Evolutionary conservation across 2,797 vertebrate species (phyloP).

Genomic region (Garrulus glandarius): DNA sequence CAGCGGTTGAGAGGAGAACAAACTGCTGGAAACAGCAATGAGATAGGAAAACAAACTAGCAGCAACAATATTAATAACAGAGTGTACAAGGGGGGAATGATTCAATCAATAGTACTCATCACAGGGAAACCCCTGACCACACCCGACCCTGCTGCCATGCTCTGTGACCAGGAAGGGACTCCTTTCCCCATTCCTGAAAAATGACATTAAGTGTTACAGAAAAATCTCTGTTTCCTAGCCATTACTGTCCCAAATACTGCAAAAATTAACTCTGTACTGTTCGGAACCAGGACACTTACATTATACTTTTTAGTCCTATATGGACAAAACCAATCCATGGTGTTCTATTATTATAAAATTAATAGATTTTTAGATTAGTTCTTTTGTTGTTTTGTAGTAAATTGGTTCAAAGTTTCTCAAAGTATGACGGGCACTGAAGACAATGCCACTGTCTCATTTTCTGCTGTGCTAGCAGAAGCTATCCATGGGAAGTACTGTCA

Average conservation of each 20-base stretch:
- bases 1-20: not conserved
- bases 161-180: not conserved
- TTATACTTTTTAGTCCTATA: not conserved
- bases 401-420: not conserved
- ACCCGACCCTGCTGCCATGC: fast-evolving
- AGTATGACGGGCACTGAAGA: not conserved
- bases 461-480: not conserved
- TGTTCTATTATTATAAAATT: not conserved
- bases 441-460: not conserved
- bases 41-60: not conserved
- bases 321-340: fast-evolving
- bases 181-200: not conserved
- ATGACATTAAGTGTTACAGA: not conserved
- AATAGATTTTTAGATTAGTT: not conserved
- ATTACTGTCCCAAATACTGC: not conserved
- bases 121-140: not conserved
- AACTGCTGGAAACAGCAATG: not conserved
- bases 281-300: not conserved
- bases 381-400: not conserved
- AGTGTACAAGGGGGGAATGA: too few species aligned
- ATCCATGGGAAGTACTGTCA: not conserved
- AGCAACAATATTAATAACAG: too few species aligned
- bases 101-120: too few species aligned
- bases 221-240: not conserved
- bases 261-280: not conserved